Base-by-base conservation (phyloP, 1,140 invertebrate genomes). In the Drosophila ficusphila region DNA sequence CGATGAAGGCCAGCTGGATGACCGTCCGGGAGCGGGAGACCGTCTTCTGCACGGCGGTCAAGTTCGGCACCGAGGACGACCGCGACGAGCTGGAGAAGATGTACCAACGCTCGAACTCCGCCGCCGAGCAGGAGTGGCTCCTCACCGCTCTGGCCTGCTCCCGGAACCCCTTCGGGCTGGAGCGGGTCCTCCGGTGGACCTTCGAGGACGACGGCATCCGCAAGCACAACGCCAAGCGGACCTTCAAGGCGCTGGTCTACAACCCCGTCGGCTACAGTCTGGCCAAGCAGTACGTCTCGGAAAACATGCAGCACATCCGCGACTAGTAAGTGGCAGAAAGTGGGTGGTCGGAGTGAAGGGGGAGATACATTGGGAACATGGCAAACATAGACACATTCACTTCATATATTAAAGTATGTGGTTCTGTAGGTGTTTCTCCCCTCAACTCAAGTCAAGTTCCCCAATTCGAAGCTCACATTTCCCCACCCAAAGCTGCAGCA, bases 131-230 rank as follows among this genome's bases (percentile, higher is more conserved):
- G 49, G 34, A 53, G 9, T 39, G 34, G 4, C 14, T 53, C 0
- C 34, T 53, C 9, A 39, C 34, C 33, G 49, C 49, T 0, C 6
- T 53, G 49, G 49, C 49, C 21, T 53, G 49, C 3, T 53, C 49
- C 9, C 49, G 34, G 9, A 39, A 53, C 9, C 9, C 14, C 19
- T 27, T 25, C 21, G 18, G 12, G 8, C 12, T 52, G n/a, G 12
- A 52, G 1, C 21, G 33, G 0, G 19, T 38, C 4, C 49, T 52
- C 12, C 16, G 8, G 6, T 25, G 33, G 49, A 38, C 33, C 0
- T 52, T 52, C 4, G 18, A 52, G 12, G 25, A 8, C 7, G 33
- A 11, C 12, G 34, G 49, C 5, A 9, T 39, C 7, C 49, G 49
- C 6, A 53, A 8, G 14, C 21, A 51, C 4, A 51, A 51, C 12